A percentile compares a stretch with the other conserved stretches of the same genome.
phyloP scores from a whole-genome alignment of 2,888 invertebrate genomes.

The Pachydiplax longipennis region DNA sequence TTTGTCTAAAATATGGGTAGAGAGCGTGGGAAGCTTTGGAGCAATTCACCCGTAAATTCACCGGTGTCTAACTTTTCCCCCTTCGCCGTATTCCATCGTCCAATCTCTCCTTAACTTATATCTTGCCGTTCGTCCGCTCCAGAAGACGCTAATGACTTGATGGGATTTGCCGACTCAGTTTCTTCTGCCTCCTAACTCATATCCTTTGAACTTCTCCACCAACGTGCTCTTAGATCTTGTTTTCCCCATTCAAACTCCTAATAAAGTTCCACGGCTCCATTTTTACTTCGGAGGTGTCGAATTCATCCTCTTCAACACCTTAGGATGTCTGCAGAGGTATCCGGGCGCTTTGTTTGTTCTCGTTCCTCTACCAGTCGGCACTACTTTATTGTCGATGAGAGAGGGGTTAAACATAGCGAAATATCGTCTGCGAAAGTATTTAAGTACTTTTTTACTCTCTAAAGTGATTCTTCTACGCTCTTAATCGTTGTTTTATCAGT shows the following conservation, averaged over 20 bases:
- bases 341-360: too few relatives aligned
- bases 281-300: neutral
- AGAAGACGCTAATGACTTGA: constrained; percentile 36
- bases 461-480: too few relatives aligned
- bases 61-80: neutral
- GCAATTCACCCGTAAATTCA: neutral
- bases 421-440: too few relatives aligned
- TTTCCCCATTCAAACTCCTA: neutral
- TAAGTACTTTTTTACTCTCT: too few relatives aligned
- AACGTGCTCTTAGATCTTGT: neutral
- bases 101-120: neutral
- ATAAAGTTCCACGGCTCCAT: neutral
- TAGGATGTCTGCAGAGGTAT: too few relatives aligned
- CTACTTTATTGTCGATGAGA: too few relatives aligned
- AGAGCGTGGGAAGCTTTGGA: neutral
- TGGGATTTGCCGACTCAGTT: constrained; percentile 18
- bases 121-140: neutral
- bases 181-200: neutral
- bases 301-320: too few relatives aligned
- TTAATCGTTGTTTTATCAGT: too few relatives aligned
- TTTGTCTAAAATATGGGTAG: too few relatives aligned
- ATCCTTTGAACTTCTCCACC: neutral
- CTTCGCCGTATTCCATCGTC: neutral
- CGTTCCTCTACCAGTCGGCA: too few relatives aligned
- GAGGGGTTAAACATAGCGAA: too few relatives aligned